Base-by-base conservation (phyloP, 1,140 invertebrate genomes). In the Aporrectodea caliginosa region DNA sequence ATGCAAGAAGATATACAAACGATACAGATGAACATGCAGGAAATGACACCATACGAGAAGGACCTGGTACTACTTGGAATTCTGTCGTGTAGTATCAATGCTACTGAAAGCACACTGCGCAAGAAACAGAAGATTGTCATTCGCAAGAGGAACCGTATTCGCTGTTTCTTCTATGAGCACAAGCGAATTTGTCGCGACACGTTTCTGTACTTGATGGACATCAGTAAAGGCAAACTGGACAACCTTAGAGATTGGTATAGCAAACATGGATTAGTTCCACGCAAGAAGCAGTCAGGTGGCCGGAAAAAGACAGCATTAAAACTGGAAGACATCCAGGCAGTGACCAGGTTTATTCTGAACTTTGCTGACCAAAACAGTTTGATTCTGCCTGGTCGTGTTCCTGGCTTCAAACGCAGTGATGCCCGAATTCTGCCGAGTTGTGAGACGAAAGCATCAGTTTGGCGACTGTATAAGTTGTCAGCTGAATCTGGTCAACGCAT, bases 361-460 rank as follows among this genome's bases (percentile, higher is more conserved):
- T 74, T 33, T 74, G 73, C 73, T 16, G 73, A 74, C 31, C 73
- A 74, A 32, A 22, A 74, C 30, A 74, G 73, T 32, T 34, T 74
- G 16, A 34, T 74, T 32, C 31, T 74, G 34, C 73, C 73, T 30
- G 73, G 73, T 34, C 73, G 73, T 33, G 31, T 74, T 16, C 73
- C 73, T 34, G 29, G 73, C 73, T 74, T 74, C 73, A 74, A 74
- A 31, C 73, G 73, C 32, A 22, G 22, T 30, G 73, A 74, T 16
- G 73, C 32, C 22, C 43, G 43, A 12, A 58, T 58, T 58, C 43
- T 58, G 43, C 43, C 43, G 22, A 58, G 43, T 22, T 12, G 43
- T 22, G 22, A 58, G 43, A 58, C 43, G 22, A 58, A 58, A 58
- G 43, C 43, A 22, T 58, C 43, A 58, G 22, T 58, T 12, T 58